These are phyloP conservation scores for Dryobota labecula DNA, from an alignment of 2,888 invertebrate genomes.

Conservation along the genomic window DNA sequence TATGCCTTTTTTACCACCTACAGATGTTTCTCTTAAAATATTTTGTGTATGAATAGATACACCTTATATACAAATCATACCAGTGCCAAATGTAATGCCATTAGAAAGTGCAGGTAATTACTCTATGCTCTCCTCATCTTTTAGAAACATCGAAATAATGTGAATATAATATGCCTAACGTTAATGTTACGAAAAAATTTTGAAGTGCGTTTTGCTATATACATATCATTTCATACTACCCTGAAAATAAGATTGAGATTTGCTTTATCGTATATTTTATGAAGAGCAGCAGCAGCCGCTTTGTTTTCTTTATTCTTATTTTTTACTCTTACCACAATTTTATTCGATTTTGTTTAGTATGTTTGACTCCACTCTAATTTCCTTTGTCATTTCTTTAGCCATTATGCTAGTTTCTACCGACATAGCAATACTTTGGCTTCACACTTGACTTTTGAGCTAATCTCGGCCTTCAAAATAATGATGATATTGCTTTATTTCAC, in stretches of 20 bases:
- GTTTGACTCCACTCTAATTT: not conserved
- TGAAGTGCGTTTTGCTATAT: not conserved
- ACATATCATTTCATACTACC: not conserved
- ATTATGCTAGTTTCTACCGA: not conserved
- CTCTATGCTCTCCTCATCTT: slow-evolving; percentile 3
- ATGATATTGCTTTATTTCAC: too few species aligned
- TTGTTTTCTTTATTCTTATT: not conserved
- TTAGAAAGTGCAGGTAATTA: slow-evolving; percentile 58
- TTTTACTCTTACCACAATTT: not conserved
- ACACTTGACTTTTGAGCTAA: not conserved
- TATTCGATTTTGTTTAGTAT: not conserved
- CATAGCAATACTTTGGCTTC: not conserved
- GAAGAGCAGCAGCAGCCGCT: not conserved
- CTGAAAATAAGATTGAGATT: not conserved
- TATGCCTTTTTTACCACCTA: too few species aligned
- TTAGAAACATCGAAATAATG: slow-evolving; percentile 45
- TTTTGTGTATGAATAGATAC: too few species aligned
- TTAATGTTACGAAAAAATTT: not conserved
- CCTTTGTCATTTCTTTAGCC: not conserved
- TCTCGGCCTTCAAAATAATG: not conserved
- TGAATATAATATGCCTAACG: slow-evolving; percentile 39
- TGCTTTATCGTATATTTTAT: not conserved
- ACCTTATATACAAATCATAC: not conserved
- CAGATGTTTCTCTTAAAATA: too few species aligned
- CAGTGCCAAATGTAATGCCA: slow-evolving; percentile 12